Evolutionary conservation across 2,797 vertebrate species (phyloP).

Genomic region (Anabacerthia variegaticeps): DNA sequence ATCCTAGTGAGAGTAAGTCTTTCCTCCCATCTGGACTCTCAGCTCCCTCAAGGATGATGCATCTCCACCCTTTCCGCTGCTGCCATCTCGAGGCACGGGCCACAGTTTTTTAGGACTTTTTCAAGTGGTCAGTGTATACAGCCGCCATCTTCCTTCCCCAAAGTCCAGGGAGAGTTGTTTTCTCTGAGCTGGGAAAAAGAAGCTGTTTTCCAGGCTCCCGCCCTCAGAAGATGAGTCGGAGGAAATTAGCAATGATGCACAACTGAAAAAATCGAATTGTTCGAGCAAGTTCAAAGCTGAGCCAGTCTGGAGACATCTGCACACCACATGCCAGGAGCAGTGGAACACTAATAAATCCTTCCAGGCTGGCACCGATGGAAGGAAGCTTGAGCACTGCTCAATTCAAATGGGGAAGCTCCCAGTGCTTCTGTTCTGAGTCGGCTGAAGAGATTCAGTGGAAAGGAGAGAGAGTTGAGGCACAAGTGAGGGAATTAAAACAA

Average conservation of each 20-base stretch:
- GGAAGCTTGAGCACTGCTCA: background rate
- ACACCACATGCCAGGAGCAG: slow-evolving; percentile 49
- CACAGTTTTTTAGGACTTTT: rapidly evolving
- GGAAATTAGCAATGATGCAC: slow-evolving; percentile 56
- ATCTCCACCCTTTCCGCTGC: background rate
- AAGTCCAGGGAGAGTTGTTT: background rate
- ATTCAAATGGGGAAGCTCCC: background rate
- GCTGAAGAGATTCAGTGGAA: background rate
- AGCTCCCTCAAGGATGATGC: background rate
- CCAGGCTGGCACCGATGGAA: background rate
- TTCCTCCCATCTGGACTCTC: background rate
- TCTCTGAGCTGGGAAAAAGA: background rate
- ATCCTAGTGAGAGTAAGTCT: background rate
- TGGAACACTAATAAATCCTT: background rate
- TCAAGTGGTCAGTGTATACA: background rate
- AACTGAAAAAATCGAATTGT: slow-evolving; percentile 50
- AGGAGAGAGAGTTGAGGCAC: background rate
- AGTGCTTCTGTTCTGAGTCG: background rate
- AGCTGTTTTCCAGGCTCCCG: background rate
- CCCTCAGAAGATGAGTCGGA: slow-evolving; percentile 40
- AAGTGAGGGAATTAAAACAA: background rate
- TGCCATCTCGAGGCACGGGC: background rate
- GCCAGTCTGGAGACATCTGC: slow-evolving; percentile 55
- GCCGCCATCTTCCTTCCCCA: background rate
- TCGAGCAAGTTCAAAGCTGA: slow-evolving; percentile 52